These are phyloP conservation scores for Bovichtus diacanthus DNA, from an alignment of 2,797 vertebrate genomes.

Conservation along the genomic window DNA sequence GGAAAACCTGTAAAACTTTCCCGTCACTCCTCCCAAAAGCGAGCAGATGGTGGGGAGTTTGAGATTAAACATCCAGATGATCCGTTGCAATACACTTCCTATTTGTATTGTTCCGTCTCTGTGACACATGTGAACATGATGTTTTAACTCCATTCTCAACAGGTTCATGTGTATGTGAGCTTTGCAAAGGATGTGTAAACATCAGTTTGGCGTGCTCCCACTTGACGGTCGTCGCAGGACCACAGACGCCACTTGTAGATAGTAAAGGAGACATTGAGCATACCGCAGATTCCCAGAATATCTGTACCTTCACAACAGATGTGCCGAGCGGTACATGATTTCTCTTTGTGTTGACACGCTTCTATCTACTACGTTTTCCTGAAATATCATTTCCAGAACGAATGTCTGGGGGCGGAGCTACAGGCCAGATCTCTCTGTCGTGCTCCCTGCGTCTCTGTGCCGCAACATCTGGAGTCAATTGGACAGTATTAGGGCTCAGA, in stretches of 20 bases:
- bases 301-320: neutral
- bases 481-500: constrained; percentile 74
- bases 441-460: constrained; percentile 14
- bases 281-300: neutral
- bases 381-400: constrained; percentile 1
- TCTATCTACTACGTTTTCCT: no score
- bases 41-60: neutral
- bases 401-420: constrained; percentile 20
- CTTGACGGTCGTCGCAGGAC: constrained; percentile 7
- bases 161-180: neutral
- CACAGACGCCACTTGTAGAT: constrained; percentile 32
- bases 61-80: constrained; percentile 12
- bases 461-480: constrained; percentile 82
- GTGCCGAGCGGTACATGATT: neutral
- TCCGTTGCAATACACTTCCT: neutral
- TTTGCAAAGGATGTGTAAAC: constrained; percentile 1
- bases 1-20: constrained; percentile 14
- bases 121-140: neutral
- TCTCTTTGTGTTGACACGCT: neutral
- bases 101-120: neutral
- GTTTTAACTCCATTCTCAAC: neutral
- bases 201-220: neutral
- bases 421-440: constrained; percentile 5
- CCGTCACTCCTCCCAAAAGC: neutral
- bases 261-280: neutral